Conservation (phyloP, 1,140 invertebrate species). For the Anadara kagoshimensis region DNA sequence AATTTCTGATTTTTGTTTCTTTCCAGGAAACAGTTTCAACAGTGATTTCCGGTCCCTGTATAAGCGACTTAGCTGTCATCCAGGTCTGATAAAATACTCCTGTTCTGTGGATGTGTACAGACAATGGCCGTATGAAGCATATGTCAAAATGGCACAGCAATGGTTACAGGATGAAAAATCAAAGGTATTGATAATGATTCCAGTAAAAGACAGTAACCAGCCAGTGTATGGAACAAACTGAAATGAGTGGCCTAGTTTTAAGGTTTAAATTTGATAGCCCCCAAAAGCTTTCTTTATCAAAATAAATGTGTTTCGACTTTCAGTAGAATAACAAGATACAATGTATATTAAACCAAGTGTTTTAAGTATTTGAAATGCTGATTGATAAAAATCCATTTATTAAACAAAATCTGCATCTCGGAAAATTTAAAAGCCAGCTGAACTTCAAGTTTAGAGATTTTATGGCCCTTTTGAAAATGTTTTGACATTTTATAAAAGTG, state of each 20-base stretch:
- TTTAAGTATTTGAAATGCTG: too few relatives aligned
- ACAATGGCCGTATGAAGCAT: constrained; percentile 66
- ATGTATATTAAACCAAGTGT: too few relatives aligned
- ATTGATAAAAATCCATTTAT: too few relatives aligned
- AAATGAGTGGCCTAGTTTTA: neutral
- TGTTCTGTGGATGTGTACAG: constrained; percentile 65
- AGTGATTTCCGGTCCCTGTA: constrained; percentile 59
- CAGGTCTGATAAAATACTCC: constrained; percentile 61
- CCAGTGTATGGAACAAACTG: neutral
- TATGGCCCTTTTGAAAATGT: too few relatives aligned
- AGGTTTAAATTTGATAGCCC: neutral
- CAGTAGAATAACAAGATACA: too few relatives aligned
- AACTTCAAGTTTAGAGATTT: too few relatives aligned
- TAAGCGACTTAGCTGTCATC: constrained; percentile 52
- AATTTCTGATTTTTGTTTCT: neutral
- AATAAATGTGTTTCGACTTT: too few relatives aligned
- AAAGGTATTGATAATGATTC: constrained; percentile 45
- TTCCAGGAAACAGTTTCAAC: constrained; percentile 58
- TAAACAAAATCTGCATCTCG: too few relatives aligned
- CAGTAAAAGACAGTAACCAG: too few relatives aligned
- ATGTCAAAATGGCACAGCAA: constrained; percentile 57
- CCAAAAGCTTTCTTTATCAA: too few relatives aligned
- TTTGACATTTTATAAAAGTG: too few relatives aligned
- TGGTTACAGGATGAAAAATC: constrained; percentile 65
- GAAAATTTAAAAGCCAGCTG: too few relatives aligned